Percentiles rank a stretch among this genome's conserved stretches.
Conservation (phyloP, 1,140 invertebrate genomes). For the Amyelois transitella region DNA sequence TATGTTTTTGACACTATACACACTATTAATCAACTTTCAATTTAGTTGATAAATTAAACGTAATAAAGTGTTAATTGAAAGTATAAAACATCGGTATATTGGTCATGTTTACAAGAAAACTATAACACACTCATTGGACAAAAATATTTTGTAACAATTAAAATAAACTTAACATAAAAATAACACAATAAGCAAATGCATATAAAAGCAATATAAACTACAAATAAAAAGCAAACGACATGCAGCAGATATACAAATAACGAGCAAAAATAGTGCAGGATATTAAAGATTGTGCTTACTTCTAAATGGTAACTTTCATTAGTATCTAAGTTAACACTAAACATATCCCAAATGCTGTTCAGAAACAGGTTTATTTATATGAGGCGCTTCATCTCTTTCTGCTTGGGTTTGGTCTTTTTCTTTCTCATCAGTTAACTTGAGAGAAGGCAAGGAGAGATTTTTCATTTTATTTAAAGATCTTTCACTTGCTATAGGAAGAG, state of each 20-base stretch:
- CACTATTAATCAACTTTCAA: constrained; percentile 39
- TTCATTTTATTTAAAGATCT: constrained; percentile 50
- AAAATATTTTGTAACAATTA: constrained; percentile 1
- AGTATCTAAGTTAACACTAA: constrained; percentile 39
- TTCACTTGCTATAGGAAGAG: constrained; percentile 42
- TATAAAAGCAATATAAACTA: constrained; percentile 7
- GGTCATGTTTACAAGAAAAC: constrained; percentile 41
- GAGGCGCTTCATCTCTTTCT: constrained; percentile 40
- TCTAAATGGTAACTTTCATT: constrained; percentile 17
- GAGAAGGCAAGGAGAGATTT: constrained; percentile 59
- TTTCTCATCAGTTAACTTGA: constrained; percentile 52
- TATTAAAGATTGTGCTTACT: constrained; percentile 12
- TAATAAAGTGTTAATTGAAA: constrained; percentile 34
- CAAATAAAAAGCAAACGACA: constrained; percentile 19
- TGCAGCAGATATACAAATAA: constrained; percentile 11
- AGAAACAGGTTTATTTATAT: constrained; percentile 68
- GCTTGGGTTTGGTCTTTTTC: constrained; percentile 40
- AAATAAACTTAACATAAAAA: neutral
- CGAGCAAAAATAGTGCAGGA: constrained; percentile 4
- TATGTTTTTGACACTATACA: constrained; percentile 48
- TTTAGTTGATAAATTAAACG: constrained; percentile 10
- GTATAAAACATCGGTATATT: constrained; percentile 53
- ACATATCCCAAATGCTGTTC: constrained; percentile 83
- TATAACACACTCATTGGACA: constrained; percentile 20
- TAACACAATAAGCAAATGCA: neutral